phyloP scores from a whole-genome alignment of 1,140 invertebrate genomes.

The Goniozus legneri region DNA sequence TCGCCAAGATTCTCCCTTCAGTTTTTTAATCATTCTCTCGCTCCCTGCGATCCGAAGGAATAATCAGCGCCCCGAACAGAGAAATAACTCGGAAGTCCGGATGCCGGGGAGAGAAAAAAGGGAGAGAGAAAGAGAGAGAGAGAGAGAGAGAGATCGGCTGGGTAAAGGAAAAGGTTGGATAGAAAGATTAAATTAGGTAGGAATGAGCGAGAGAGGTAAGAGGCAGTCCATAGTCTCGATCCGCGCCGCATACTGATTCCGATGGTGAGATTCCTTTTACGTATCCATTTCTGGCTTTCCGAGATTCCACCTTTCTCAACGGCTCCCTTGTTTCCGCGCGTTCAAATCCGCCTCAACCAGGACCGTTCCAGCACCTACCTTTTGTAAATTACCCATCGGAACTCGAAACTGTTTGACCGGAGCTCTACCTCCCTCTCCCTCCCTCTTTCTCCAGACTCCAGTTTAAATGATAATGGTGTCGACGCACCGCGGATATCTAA shows the following conservation, averaged over 20 bases:
- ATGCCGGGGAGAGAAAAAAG: neutral
- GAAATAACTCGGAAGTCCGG: too few relatives aligned
- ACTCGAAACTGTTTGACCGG: constrained; percentile 11
- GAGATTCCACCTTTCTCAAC: constrained; percentile 1
- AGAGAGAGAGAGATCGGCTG: constrained; percentile 14
- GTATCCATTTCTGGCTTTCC: neutral
- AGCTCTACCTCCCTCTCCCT: too few relatives aligned
- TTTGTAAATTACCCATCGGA: constrained; percentile 14
- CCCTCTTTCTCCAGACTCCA: constrained; percentile 18
- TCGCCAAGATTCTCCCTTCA: too few relatives aligned
- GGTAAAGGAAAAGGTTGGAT: too few relatives aligned
- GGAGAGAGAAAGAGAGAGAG: neutral
- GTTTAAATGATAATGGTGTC: constrained; percentile 28
- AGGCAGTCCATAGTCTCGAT: constrained; percentile 23
- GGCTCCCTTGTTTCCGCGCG: neutral
- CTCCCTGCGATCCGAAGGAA: too few relatives aligned
- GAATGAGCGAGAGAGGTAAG: too few relatives aligned
- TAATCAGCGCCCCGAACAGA: too few relatives aligned
- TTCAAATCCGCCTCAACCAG: too few relatives aligned
- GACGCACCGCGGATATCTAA: constrained; percentile 25
- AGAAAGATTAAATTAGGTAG: too few relatives aligned
- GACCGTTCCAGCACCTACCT: neutral
- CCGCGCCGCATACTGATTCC: constrained; percentile 28
- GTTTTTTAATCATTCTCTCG: too few relatives aligned
- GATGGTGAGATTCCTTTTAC: constrained; percentile 6